phyloP scores from a whole-genome alignment of 2,113 vertebrate species.

The Ovibos moschatus region DNA sequence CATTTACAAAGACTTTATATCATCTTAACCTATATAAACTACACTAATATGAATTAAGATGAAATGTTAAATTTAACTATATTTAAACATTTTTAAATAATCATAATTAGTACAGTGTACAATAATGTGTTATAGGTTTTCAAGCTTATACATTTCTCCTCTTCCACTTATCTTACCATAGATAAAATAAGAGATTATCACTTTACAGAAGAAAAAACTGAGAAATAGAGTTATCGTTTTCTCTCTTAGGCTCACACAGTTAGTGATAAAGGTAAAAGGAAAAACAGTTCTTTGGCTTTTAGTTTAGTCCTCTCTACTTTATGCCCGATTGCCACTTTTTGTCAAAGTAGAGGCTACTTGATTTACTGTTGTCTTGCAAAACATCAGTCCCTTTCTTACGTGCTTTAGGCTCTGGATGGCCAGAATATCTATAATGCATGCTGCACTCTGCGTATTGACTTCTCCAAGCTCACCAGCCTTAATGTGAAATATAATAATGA shows the following conservation, averaged over 20 bases:
- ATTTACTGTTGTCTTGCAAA: conserved; percentile 32
- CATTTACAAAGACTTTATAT: conserved; percentile 24
- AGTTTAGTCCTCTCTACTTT: conserved; percentile 14
- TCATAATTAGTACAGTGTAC: not conserved
- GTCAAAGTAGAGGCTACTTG: conserved; percentile 22
- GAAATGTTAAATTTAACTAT: conserved; percentile 17
- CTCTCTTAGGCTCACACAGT: not conserved
- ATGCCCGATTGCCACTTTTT: not conserved
- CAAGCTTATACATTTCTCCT: not conserved
- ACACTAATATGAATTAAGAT: conserved; percentile 2
- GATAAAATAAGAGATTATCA: not conserved
- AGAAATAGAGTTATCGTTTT: conserved; percentile 33
- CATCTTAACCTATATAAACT: not conserved
- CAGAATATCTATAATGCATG: conserved; percentile 85
- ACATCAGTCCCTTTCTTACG: conserved; percentile 39
- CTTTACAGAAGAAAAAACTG: conserved; percentile 1
- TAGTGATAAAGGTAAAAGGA: not conserved
- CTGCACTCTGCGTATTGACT: conserved; percentile 88
- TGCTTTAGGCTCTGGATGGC: conserved; percentile 85
- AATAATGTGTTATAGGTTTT: not conserved
- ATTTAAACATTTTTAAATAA: conserved; percentile 29
- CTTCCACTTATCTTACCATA: not conserved
- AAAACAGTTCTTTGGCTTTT: not conserved
- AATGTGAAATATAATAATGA: conserved; percentile 91
- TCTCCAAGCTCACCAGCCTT: conserved; percentile 87